These are phyloP conservation scores for Pachyramphus minor DNA, from an alignment of 2,113 vertebrate genomes.

Conservation along the genomic window DNA sequence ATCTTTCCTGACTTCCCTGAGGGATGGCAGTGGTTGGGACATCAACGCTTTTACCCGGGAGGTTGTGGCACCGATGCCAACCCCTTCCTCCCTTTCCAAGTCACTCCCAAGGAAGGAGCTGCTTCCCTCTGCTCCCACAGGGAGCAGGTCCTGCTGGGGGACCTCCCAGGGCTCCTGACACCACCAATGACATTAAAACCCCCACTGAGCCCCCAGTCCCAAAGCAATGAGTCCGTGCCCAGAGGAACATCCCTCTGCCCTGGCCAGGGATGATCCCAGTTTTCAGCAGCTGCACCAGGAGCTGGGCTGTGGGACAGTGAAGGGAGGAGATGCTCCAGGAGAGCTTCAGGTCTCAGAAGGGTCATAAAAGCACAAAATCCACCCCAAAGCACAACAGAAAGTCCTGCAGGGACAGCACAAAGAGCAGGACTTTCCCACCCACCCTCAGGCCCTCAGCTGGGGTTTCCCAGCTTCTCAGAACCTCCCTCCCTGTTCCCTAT, in stretches of 20 bases:
- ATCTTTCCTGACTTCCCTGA: neutral
- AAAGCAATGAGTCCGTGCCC: neutral
- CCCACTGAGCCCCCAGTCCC: neutral
- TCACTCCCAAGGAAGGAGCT: rapidly evolving
- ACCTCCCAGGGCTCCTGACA: neutral
- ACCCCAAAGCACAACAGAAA: neutral
- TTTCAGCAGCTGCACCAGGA: rapidly evolving
- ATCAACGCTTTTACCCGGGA: rapidly evolving
- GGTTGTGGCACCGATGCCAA: neutral
- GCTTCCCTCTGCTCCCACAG: neutral
- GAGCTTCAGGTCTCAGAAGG: neutral
- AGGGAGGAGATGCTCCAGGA: neutral
- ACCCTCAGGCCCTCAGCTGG: rapidly evolving
- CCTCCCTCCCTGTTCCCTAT: neutral
- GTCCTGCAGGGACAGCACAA: neutral
- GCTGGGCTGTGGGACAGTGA: neutral
- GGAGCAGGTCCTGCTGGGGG: neutral
- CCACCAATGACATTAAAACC: neutral
- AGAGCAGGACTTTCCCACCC: neutral
- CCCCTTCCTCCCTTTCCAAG: neutral
- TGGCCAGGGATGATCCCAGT: neutral
- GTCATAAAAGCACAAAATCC: neutral
- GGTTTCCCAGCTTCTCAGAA: neutral
- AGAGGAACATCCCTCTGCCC: neutral
- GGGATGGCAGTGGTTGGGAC: rapidly evolving